A percentile compares a stretch with the other conserved stretches of the same genome.
Conservation (phyloP, 2,888 invertebrate genomes). For the Calameuta pallipes region DNA sequence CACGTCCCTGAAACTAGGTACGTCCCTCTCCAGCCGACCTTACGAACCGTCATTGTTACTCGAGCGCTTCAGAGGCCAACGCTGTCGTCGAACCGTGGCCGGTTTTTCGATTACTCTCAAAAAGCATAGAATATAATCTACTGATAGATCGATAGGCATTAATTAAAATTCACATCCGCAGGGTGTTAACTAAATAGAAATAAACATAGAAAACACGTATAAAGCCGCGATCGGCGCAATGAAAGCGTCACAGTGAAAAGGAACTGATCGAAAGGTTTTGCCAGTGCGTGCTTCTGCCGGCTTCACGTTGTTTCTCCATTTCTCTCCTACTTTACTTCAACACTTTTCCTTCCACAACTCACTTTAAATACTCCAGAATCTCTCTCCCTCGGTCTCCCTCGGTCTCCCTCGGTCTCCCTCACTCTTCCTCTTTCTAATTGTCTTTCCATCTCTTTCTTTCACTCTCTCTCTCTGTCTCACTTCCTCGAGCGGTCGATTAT, state of each 20-base stretch:
- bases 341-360: background rate
- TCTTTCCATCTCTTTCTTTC: background rate
- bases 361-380: background rate
- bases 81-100: background rate
- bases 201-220: background rate
- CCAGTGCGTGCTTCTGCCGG: background rate
- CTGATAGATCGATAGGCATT: background rate
- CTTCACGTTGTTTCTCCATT: background rate
- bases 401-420: too few species aligned
- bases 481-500: background rate
- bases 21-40: background rate
- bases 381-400: background rate
- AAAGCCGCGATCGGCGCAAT: background rate
- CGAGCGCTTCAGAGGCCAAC: background rate
- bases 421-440: background rate
- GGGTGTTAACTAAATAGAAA: background rate
- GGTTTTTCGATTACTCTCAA: background rate
- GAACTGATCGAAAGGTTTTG: background rate
- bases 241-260: background rate
- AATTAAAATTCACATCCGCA: background rate
- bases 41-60: constrained; percentile 6
- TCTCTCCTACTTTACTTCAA: background rate
- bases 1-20: background rate
- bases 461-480: background rate
- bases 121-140: background rate